Conservation (phyloP, 2,113 vertebrate species). For the Corythornis cristatus region DNA sequence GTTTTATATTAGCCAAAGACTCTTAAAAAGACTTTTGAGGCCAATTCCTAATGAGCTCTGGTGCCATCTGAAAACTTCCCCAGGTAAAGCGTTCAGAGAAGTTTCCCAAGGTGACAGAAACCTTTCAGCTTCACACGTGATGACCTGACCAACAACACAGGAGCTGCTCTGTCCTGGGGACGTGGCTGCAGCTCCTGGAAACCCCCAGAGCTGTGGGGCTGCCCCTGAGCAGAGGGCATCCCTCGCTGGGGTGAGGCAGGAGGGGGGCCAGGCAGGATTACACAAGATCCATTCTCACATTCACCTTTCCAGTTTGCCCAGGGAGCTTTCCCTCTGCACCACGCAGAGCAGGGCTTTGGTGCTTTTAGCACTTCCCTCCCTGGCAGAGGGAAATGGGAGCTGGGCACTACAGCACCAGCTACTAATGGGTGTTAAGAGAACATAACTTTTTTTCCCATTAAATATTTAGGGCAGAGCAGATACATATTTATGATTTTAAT, state of each 20-base stretch:
- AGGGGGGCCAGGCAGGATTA: too few species aligned
- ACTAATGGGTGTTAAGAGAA: background rate
- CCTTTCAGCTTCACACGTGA: background rate
- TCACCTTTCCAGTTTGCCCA: background rate
- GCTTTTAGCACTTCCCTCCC: background rate
- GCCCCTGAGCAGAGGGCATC: background rate
- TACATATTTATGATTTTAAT: slow-evolving; percentile 28
- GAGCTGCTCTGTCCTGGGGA: too few species aligned
- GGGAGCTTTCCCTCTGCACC: background rate
- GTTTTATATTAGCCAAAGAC: background rate
- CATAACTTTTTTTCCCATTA: background rate
- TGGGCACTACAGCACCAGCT: background rate
- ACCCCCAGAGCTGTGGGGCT: too few species aligned
- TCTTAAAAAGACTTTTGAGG: slow-evolving; percentile 15
- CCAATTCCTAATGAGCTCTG: background rate
- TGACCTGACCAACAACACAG: too few species aligned
- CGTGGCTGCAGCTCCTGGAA: too few species aligned
- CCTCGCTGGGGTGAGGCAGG: background rate
- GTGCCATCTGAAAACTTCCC: background rate
- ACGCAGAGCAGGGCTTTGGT: background rate
- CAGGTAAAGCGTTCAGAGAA: background rate
- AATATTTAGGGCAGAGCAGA: slow-evolving; percentile 13
- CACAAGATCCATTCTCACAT: background rate
- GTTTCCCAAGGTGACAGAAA: slow-evolving; percentile 25
- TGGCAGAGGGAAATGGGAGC: background rate